Base-by-base conservation (phyloP, 1,140 invertebrate species). In the Drosophila dunni region DNA sequence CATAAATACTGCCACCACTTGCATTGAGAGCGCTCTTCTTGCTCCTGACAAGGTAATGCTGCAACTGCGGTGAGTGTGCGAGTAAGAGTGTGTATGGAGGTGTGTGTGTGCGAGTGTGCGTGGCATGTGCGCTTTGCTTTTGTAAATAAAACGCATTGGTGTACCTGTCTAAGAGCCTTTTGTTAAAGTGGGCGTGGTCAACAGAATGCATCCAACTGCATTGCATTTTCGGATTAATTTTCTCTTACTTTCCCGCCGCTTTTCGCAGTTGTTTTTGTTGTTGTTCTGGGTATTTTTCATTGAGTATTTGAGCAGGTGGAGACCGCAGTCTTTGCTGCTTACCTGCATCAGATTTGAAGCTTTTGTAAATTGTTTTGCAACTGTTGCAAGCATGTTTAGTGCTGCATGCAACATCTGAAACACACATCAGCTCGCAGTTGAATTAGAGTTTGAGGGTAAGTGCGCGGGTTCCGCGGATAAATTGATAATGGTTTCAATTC, bases 131-230 rank as follows among this genome's bases (percentile, higher is more conserved):
- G 24, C 45, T 66, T 56, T 60, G 62, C 74, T 67, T 82, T 72
- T 79, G 82, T 79, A 81, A 85, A 72, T 77, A 68, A 75, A 75
- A 67, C 48, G 69, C 78, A 75, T 77, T 70, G 81, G 69, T 74
- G 46, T 85, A 65, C 63, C 72, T 72, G 62, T 60, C 40, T 48
- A 45, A 46, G 51, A 46, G 58, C 66, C 66, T 85, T 15, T 71
- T 46, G 62, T 71, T 67, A 33, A 29, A 50, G 36, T 56, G 17
- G 29, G 51, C 58, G 29, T 61, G 36, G 11, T 29, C 44, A 58
- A 68, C 63, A 46, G 36, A 56, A 58, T 38, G 50, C 40, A 60
- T 44, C 48, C 29, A 46, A 44, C 9, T 20, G 46, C 34, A 40
- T 40, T 11, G 10, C 38, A 40, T 58, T 53, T 51, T 38, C 45